Conservation (phyloP, 2,888 invertebrate species). For the Catotricha subobsoleta region DNA sequence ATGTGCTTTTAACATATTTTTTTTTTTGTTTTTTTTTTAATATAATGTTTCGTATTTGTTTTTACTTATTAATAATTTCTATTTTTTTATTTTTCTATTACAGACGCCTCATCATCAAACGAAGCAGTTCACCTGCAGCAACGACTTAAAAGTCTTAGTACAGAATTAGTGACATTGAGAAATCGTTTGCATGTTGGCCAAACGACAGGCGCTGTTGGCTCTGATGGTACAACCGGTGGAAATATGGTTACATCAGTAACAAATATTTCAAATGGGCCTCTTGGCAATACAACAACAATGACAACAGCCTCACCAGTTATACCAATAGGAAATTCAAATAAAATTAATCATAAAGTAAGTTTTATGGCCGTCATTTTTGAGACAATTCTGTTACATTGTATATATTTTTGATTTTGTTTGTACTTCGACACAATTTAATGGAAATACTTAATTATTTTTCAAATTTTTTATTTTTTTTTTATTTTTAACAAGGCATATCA, state of each 20-base stretch:
- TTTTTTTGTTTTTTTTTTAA: too few species aligned
- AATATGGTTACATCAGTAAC: slow-evolving; percentile 9
- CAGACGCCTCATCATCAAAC: slow-evolving; percentile 88
- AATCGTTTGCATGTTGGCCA: slow-evolving; percentile 71
- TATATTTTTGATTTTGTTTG: too few species aligned
- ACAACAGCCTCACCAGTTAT: slow-evolving; percentile 9
- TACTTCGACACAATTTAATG: too few species aligned
- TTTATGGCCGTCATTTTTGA: not conserved
- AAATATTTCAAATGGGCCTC: slow-evolving; percentile 1
- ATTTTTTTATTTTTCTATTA: slow-evolving; percentile 17
- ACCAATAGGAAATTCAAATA: slow-evolving; percentile 8
- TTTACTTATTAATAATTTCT: slow-evolving; percentile 8
- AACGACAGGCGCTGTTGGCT: slow-evolving; percentile 22
- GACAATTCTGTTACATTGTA: not conserved
- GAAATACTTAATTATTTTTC: not conserved
- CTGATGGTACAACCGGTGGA: slow-evolving; percentile 19
- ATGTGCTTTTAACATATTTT: too few species aligned
- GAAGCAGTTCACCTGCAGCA: slow-evolving; percentile 88
- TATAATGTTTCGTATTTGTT: slow-evolving; percentile 6
- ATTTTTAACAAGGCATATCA: slow-evolving; percentile 5
- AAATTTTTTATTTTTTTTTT: not conserved
- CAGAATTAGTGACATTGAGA: slow-evolving; percentile 78
- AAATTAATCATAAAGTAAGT: slow-evolving; percentile 8
- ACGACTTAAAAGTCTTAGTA: slow-evolving; percentile 73
- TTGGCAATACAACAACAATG: slow-evolving; percentile 5